Evolutionary conservation across 2,888 invertebrate genomes (phyloP).

Genomic region (Cinara cedri): DNA sequence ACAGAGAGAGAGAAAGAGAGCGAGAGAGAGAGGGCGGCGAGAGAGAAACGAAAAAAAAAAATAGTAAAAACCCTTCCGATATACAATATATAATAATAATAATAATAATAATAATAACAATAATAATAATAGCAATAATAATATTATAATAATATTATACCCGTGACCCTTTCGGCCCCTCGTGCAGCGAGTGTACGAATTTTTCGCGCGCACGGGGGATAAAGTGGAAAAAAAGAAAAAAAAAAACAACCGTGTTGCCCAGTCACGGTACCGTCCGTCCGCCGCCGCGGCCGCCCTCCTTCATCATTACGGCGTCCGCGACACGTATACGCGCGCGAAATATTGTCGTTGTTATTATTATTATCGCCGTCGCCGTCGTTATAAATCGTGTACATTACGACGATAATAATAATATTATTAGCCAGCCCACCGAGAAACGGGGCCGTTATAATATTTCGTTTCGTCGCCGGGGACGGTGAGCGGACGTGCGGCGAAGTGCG

Average conservation of each 20-base stretch:
- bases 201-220: background rate
- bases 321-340: conserved; percentile 22
- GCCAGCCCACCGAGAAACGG: background rate
- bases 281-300: background rate
- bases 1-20: background rate
- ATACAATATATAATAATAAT: background rate
- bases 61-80: conserved; percentile 45
- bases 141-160: too few species aligned
- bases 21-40: background rate
- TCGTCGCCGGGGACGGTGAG: conserved; percentile 15
- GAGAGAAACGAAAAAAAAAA: background rate
- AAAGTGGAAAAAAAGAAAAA: too few species aligned
- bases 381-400: background rate
- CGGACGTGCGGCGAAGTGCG: too few species aligned
- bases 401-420: too few species aligned
- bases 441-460: conserved; percentile 36
- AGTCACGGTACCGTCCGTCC: conserved; percentile 25
- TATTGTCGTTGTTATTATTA: conserved; percentile 29
- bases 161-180: conserved; percentile 32
- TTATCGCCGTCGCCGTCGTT: background rate
- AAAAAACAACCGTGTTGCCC: conserved; percentile 2
- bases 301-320: background rate
- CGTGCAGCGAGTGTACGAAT: background rate
- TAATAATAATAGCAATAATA: too few species aligned
- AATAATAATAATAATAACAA: too few species aligned